Base-by-base conservation (phyloP, 2,797 vertebrate genomes). In the Molossus molossus region DNA sequence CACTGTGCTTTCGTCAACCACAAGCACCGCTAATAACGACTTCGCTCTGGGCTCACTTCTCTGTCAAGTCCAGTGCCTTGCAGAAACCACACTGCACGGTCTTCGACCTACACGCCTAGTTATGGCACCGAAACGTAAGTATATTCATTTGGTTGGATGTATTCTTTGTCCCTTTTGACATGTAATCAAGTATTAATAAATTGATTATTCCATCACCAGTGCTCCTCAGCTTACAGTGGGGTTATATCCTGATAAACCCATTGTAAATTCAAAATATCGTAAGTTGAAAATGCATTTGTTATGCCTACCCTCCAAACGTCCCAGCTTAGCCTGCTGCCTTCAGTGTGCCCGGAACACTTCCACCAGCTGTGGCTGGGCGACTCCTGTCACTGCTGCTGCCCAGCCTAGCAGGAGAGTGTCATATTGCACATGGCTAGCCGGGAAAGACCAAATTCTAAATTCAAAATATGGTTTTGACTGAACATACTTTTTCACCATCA, bases 11-110 rank as follows among this genome's bases (percentile, higher is more conserved):
- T 6, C 5, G 2, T 21, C 33, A 86, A 21, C 33, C 29, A 25
- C 10, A 69, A 17, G 13, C 53, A 45, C 3, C 0, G 25, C 29
- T 27, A 5, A 8, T 33, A 18, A 33, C 1, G 18, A 2, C 7
- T 90, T 75, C 62, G 9, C 14, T 62, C 12, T 1, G 45, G 10
- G 2, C 21, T 72, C 2, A 20, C 11, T 48, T 62, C 77, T 87
- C 58, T 18, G 17, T 18, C 29, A 57, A 64, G 83, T 23, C 15
- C n/a, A 17, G 72, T 9, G 6, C 25, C 25, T 48, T 7, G 21
- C 2, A 48, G 57, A 65, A 73, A 62, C 9, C 40, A 55, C 20
- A 25, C 45, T 20, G 5, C 20, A 40, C 45, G 13, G 53, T 75
- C 53, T 55, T 86, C 29, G 29, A 40, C n/a, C 8, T 53, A n/a